These are phyloP conservation scores for Mormyrus hasselquistii DNA, from an alignment of 2,797 vertebrate species.

Conservation along the genomic window DNA sequence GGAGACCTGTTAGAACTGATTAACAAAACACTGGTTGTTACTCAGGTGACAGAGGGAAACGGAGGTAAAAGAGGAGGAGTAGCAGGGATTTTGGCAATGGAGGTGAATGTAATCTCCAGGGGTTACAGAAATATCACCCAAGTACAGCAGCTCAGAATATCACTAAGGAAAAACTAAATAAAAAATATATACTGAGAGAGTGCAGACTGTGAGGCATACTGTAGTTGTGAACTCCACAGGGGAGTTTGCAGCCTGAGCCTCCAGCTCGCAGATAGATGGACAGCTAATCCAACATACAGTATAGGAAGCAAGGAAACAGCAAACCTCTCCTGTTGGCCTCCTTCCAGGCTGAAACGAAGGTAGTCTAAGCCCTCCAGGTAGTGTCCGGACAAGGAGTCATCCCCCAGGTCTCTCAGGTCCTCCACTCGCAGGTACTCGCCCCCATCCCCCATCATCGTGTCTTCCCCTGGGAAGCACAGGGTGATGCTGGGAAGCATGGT, in stretches of 20 bases:
- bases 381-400: constrained; percentile 89
- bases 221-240: not conserved
- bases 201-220: too few species aligned
- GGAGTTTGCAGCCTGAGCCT: not conserved
- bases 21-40: constrained; percentile 68
- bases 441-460: constrained; percentile 94
- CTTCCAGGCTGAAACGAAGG: constrained; percentile 84
- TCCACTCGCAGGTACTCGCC: constrained; percentile 91
- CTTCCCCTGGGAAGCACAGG: constrained; percentile 68
- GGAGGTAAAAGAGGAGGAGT: constrained; percentile 24
- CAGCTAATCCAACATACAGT: not conserved
- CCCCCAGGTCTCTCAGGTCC: constrained; percentile 87
- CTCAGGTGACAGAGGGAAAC: constrained; percentile 26
- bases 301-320: not conserved
- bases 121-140: not conserved
- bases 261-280: not conserved
- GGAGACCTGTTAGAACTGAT: constrained; percentile 81
- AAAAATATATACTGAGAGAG: not conserved
- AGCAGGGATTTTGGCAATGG: too few species aligned
- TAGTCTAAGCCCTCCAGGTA: constrained; percentile 91
- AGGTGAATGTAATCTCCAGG: not conserved
- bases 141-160: not conserved
- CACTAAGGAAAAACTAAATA: not conserved
- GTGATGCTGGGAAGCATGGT: not conserved
- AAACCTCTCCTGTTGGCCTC: constrained; percentile 78